phyloP scores from a whole-genome alignment of 1,140 invertebrate species.

The Cherax destructor region DNA sequence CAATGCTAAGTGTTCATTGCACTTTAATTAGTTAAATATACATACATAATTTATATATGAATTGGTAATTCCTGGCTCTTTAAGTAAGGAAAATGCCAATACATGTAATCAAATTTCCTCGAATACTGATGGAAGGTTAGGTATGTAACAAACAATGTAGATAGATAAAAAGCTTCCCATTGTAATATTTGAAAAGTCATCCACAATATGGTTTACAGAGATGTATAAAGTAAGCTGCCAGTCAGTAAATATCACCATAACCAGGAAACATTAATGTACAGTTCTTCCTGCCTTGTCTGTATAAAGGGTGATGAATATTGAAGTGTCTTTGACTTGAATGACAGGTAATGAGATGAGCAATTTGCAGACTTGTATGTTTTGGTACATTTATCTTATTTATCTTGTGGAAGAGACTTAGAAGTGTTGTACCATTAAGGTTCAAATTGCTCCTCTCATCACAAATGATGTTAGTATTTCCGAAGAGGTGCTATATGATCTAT shows the following conservation, averaged over 20 bases:
- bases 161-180: not conserved
- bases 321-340: constrained; percentile 28
- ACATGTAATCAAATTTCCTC: not conserved
- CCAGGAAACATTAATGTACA: constrained; percentile 7
- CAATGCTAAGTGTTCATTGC: too few relatives aligned
- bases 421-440: not conserved
- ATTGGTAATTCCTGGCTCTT: not conserved
- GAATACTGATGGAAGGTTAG: not conserved
- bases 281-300: constrained; percentile 49
- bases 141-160: not conserved
- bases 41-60: not conserved
- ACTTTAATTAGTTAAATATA: too few relatives aligned
- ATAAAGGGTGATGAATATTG: constrained; percentile 37
- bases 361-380: not conserved
- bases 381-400: not conserved
- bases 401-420: not conserved
- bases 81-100: not conserved
- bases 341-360: constrained; percentile 46
- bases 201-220: not conserved
- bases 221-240: not conserved
- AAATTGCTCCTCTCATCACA: constrained; percentile 54
- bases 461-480: constrained; percentile 54
- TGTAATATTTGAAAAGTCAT: not conserved
- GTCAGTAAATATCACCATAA: not conserved
- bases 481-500: constrained; percentile 63